Conservation (phyloP, 2,113 vertebrate genomes). For the Talpa occidentalis region DNA sequence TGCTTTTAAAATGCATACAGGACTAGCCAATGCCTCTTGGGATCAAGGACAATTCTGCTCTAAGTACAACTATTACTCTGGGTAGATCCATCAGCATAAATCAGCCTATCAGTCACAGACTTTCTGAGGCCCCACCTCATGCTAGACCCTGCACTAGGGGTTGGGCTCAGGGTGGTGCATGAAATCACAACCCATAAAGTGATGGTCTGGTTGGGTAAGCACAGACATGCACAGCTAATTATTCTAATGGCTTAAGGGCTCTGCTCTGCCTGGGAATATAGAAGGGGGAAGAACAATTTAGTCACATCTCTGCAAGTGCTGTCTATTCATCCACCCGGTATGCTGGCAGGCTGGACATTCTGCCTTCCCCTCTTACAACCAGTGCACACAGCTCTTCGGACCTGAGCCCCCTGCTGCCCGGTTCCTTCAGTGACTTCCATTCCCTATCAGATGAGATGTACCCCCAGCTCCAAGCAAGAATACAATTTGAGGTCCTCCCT, state of each 20-base stretch:
- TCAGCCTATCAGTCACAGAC: neutral
- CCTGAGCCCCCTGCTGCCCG: neutral
- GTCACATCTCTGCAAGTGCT: neutral
- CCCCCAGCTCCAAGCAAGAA: neutral
- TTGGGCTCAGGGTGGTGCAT: neutral
- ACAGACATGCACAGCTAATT: neutral
- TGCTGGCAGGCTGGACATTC: neutral
- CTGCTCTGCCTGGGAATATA: neutral
- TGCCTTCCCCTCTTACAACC: neutral
- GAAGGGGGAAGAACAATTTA: neutral
- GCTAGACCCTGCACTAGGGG: neutral
- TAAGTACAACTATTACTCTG: neutral
- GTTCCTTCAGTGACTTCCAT: neutral
- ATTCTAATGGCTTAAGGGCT: neutral
- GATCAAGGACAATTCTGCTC: neutral
- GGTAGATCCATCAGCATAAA: neutral
- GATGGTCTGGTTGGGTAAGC: neutral
- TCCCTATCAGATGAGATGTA: neutral
- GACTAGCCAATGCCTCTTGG: neutral
- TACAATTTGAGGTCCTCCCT: neutral
- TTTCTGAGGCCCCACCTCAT: neutral
- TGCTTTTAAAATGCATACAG: neutral
- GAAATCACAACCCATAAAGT: neutral
- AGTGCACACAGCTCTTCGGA: neutral
- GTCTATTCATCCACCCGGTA: rapidly evolving